phyloP scores from a whole-genome alignment of 2,888 invertebrate genomes.

The Chrysolina oricalcia region DNA sequence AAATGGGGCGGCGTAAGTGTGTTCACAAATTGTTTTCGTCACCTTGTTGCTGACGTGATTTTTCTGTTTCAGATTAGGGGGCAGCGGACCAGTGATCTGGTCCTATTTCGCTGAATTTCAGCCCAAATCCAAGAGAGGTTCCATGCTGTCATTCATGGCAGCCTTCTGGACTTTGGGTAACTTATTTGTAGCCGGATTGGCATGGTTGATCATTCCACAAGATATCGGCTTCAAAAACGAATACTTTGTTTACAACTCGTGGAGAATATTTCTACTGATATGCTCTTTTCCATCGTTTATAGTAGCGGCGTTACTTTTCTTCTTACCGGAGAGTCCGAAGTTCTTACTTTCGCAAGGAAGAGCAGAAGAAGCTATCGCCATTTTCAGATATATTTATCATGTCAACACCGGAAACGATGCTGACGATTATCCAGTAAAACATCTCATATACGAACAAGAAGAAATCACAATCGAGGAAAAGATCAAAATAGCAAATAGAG shows the following conservation, averaged over 20 bases:
- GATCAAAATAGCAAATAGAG: constrained; percentile 75
- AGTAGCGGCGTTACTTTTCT: constrained; percentile 86
- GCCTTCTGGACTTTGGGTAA: constrained; percentile 97
- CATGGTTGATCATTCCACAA: constrained; percentile 84
- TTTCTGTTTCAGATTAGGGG: constrained; percentile 80
- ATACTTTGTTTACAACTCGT: constrained; percentile 89
- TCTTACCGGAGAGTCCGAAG: constrained; percentile 93
- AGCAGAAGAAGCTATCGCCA: constrained; percentile 86
- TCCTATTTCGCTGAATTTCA: constrained; percentile 97
- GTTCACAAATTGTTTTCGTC: constrained; percentile 5
- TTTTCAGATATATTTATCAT: constrained; percentile 86
- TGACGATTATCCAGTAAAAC: constrained; percentile 85
- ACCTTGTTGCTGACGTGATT: neutral
- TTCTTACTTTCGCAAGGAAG: constrained; percentile 87
- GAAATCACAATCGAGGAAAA: constrained; percentile 64
- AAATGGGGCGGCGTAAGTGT: constrained; percentile 94
- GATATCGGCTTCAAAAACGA: constrained; percentile 81
- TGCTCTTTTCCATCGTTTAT: constrained; percentile 92
- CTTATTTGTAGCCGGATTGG: constrained; percentile 90
- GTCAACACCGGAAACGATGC: constrained; percentile 86
- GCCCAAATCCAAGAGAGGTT: constrained; percentile 90
- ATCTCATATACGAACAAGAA: constrained; percentile 75
- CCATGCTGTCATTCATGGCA: constrained; percentile 95
- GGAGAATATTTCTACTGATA: constrained; percentile 92
- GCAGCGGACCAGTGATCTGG: constrained; percentile 95